phyloP scores from a whole-genome alignment of 2,113 vertebrate species.

The Laticauda colubrina region DNA sequence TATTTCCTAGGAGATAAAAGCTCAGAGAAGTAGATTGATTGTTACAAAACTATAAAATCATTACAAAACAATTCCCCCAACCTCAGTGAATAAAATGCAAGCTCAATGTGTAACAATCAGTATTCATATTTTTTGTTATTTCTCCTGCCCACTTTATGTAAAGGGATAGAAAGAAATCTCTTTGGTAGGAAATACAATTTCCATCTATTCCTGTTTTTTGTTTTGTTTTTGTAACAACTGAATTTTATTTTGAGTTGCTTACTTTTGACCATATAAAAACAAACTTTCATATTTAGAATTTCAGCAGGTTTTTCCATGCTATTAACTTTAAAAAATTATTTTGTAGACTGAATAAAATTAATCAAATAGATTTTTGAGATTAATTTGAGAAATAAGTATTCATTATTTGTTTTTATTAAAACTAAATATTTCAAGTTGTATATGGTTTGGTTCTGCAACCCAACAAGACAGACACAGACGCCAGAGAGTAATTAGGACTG shows the following conservation, averaged over 20 bases:
- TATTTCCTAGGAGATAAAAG: neutral
- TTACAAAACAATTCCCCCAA: neutral
- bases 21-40: neutral
- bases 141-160: neutral
- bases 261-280: neutral
- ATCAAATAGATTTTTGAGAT: constrained; percentile 36
- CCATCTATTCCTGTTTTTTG: neutral
- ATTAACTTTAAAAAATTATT: constrained; percentile 48
- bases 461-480: too few relatives aligned
- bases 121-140: neutral
- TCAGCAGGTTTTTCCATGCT: constrained; percentile 39
- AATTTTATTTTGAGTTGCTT: neutral
- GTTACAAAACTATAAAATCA: neutral
- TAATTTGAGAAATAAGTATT: constrained; percentile 42
- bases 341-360: constrained; percentile 31
- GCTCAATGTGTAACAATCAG: neutral
- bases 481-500: too few relatives aligned
- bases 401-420: constrained; percentile 46
- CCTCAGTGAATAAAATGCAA: neutral
- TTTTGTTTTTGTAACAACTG: neutral
- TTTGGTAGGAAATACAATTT: neutral
- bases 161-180: neutral
- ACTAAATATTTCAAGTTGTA: constrained; percentile 43
- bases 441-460: neutral
- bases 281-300: constrained; percentile 20